Conservation (phyloP, 2,888 invertebrate species). For the Conus canariensis region DNA sequence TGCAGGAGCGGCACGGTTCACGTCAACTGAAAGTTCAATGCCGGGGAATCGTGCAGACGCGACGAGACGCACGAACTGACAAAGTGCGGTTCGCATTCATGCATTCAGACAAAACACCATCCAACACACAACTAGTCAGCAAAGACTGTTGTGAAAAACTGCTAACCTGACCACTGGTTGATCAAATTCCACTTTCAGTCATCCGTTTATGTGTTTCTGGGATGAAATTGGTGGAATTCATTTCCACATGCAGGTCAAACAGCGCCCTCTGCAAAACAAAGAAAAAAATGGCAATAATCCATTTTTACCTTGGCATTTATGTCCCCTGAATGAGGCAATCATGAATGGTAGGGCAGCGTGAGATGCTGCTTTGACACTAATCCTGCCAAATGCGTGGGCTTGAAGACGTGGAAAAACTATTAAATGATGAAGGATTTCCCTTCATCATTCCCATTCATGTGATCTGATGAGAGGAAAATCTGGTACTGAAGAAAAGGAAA, state of each 20-base stretch:
- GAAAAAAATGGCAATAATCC: slow-evolving; percentile 14
- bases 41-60: slow-evolving; percentile 26
- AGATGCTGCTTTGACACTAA: too few relatives aligned
- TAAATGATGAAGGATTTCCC: too few relatives aligned
- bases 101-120: background rate
- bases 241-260: slow-evolving; percentile 50
- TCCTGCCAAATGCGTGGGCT: too few relatives aligned
- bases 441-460: too few relatives aligned
- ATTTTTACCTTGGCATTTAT: slow-evolving; percentile 36
- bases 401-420: too few relatives aligned
- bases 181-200: slow-evolving; percentile 30
- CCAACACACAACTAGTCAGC: background rate
- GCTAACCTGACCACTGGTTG: slow-evolving; percentile 31
- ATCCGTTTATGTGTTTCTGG: slow-evolving; percentile 36
- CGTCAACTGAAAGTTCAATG: slow-evolving; percentile 18
- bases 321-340: slow-evolving; percentile 40
- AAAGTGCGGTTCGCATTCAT: background rate
- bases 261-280: slow-evolving; percentile 54
- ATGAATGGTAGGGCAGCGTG: too few relatives aligned
- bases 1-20: background rate
- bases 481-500: too few relatives aligned
- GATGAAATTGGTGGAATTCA: slow-evolving; percentile 48
- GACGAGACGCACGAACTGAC: background rate
- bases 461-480: too few relatives aligned
- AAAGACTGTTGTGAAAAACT: background rate